Conservation (phyloP, 2,888 invertebrate genomes). For the Latrodectus hesperus region DNA sequence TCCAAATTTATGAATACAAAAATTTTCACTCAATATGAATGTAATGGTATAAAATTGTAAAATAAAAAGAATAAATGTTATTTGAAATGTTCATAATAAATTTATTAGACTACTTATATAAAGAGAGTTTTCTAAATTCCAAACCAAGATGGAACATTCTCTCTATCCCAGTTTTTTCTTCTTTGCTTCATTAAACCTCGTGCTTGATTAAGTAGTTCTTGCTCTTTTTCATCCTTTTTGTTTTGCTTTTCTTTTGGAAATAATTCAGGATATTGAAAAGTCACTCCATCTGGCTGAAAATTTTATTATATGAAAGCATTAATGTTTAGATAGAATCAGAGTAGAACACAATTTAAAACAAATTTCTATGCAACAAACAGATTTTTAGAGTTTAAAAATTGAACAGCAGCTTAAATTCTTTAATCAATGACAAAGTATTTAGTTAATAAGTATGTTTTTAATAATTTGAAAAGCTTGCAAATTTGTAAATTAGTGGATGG, state of each 20-base stretch:
- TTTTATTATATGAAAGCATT: no score
- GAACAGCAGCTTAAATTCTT: background rate
- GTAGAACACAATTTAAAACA: constrained; percentile 25
- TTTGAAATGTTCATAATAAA: no score
- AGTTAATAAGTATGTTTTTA: no score
- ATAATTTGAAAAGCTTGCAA: no score
- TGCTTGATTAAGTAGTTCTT: constrained; percentile 34
- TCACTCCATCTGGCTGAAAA: constrained; percentile 82
- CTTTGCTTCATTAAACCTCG: constrained; percentile 51
- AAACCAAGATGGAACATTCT: constrained; percentile 72
- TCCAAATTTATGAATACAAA: no score
- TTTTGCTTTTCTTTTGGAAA: constrained; percentile 77
- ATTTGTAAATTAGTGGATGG: no score
- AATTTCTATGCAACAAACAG: background rate
- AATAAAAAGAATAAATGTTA: no score
- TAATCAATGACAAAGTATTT: no score
- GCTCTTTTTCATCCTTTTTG: constrained; percentile 72
- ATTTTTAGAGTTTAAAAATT: background rate
- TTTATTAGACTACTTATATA: no score
- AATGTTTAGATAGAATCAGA: constrained; percentile 69
- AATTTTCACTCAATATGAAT: no score
- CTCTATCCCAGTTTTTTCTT: constrained; percentile 57
- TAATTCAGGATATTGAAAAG: constrained; percentile 86
- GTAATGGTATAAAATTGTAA: no score
- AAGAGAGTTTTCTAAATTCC: constrained; percentile 36